phyloP scores from a whole-genome alignment of 2,888 invertebrate species.

The Leistus spinibarbis region DNA sequence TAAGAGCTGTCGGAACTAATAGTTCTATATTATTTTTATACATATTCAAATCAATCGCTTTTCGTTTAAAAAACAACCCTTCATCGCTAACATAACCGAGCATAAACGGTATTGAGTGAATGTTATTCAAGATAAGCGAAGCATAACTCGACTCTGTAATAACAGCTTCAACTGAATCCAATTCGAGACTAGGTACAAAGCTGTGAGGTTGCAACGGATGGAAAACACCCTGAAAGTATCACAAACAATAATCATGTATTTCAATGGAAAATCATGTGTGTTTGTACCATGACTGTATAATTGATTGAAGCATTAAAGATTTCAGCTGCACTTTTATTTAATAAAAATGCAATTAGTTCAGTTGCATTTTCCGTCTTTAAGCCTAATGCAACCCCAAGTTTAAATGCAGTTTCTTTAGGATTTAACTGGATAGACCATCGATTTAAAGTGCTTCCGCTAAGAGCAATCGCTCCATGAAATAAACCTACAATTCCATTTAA shows the following conservation, averaged over 20 bases:
- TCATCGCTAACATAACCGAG: conserved; percentile 17
- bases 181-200: conserved; percentile 21
- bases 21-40: conserved; percentile 7
- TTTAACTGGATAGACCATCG: conserved; percentile 57
- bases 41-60: neutral
- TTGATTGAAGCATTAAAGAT: conserved; percentile 43
- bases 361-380: conserved; percentile 55
- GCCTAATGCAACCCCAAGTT: conserved; percentile 58
- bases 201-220: neutral
- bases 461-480: conserved; percentile 56
- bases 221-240: conserved; percentile 4
- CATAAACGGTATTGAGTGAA: conserved; percentile 13
- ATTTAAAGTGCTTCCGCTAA: conserved; percentile 57
- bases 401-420: conserved; percentile 56
- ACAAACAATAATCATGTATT: neutral
- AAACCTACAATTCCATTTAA: conserved; percentile 46
- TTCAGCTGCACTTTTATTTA: conserved; percentile 51
- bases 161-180: conserved; percentile 13
- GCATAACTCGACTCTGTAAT: conserved; percentile 8
- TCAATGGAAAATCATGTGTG: neutral
- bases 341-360: conserved; percentile 56
- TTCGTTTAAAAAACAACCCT: conserved; percentile 3
- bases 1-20: conserved; percentile 20
- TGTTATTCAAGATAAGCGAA: conserved; percentile 5
- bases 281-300: neutral